Base-by-base conservation (phyloP, 2,113 vertebrate genomes). In the Pygathrix nemaeus region DNA sequence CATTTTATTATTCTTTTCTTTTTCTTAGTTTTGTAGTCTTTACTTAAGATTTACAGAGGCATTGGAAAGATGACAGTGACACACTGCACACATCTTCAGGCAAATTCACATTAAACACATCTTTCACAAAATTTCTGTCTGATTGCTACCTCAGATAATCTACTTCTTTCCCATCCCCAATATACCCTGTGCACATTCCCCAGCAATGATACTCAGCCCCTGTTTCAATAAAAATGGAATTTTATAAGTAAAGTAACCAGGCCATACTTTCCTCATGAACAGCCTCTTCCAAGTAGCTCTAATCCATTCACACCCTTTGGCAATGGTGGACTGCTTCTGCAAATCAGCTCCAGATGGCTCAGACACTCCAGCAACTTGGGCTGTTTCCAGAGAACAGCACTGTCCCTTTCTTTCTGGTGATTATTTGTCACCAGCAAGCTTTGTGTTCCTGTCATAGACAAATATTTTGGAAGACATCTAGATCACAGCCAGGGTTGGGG, bases 151-250 rank as follows among this genome's bases (percentile, higher is more conserved):
- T 85, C 45, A 87, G 59, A 10, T 50, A 32, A 16, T 40, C 75
- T 55, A 50, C 59, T 91, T 66, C 48, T 57, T 45, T 18, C 3
- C 8, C 14, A 23, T 27, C 20, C 30, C 13, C 35, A 6, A n/a
- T n/a, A 16, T 0, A 23, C 20, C 20, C 17, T 61, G 0, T 2
- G 0, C 50, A 40, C 27, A 13, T 8, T 57, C 40, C 32, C 14
- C 18, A 45, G 13, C 66, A 73, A 1, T 12, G 30, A 13, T 30
- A 8, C 55, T 38, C 80, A 50, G 32, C 48, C 59, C 40, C 59
- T 10, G 13, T 73, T 91, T n/a, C 40, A 87, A 1, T 35, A 66
- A 59, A 90, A 45, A 10, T 43, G 84, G 50, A 20, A 76, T 48
- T 90, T 32, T 45, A 10, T 38, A 50, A 23, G 5, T 25, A 59